phyloP scores from a whole-genome alignment of 92 coral and sea anemone genomes.

The Isaurus tuberculatus region DNA sequence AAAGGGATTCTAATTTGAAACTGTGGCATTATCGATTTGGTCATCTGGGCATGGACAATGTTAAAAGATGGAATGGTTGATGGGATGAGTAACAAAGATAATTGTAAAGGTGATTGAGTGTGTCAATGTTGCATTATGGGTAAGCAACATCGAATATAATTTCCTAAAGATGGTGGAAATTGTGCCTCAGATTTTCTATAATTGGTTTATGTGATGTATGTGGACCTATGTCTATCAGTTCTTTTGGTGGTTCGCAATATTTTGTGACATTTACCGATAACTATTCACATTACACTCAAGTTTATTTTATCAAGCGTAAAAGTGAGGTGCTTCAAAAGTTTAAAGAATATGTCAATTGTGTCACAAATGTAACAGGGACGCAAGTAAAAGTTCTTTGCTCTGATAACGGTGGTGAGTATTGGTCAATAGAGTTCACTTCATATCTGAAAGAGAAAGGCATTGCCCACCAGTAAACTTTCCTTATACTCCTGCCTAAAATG shows the following conservation, averaged over 20 bases:
- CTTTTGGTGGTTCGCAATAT: slow-evolving; percentile 39
- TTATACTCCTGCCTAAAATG: slow-evolving; percentile 46
- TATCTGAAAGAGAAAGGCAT: slow-evolving; percentile 48
- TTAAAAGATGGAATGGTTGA: slow-evolving; percentile 4
- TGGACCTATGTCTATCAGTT: slow-evolving; percentile 30
- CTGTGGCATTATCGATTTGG: slow-evolving; percentile 8
- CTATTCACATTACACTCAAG: slow-evolving; percentile 31
- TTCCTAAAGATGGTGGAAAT: background rate
- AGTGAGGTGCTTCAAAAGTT: slow-evolving; percentile 44
- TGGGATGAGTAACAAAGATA: background rate
- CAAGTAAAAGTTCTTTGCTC: slow-evolving; percentile 43
- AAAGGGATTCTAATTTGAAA: slow-evolving; percentile 19
- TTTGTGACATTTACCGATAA: slow-evolving; percentile 18
- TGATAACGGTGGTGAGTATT: slow-evolving; percentile 33
- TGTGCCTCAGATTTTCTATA: slow-evolving; percentile 19
- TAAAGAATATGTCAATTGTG: slow-evolving; percentile 35
- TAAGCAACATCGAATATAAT: slow-evolving; percentile 8
- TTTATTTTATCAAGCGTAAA: slow-evolving; percentile 3
- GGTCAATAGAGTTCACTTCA: slow-evolving; percentile 25
- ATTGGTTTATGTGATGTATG: slow-evolving; percentile 13
- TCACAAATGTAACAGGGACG: slow-evolving; percentile 24
- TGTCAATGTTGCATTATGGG: slow-evolving; percentile 17
- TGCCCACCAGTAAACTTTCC: slow-evolving; percentile 45
- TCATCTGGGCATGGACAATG: background rate
- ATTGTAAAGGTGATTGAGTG: slow-evolving; percentile 11